Evolutionary conservation across 2,888 invertebrate species (phyloP).

Genomic region (Epinotia nisella): DNA sequence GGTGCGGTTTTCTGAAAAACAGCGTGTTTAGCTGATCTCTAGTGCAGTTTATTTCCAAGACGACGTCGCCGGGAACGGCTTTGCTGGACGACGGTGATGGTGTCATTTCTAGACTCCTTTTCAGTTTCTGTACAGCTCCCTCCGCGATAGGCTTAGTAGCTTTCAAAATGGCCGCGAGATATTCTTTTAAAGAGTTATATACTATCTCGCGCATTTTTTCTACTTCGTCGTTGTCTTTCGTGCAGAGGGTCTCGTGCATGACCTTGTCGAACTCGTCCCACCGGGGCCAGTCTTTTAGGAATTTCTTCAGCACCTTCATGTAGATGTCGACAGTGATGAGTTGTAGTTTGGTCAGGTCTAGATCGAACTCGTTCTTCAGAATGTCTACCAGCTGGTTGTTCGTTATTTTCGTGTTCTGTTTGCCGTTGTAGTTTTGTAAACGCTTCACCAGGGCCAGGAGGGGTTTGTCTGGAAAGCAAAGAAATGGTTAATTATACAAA

Average conservation of each 20-base stretch:
- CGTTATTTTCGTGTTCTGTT: constrained; percentile 68
- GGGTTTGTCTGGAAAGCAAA: constrained; percentile 62
- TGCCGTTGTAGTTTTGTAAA: constrained; percentile 64
- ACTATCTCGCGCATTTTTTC: constrained; percentile 58
- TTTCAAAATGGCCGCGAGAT: constrained; percentile 60
- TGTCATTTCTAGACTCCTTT: constrained; percentile 32
- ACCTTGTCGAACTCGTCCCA: constrained; percentile 70
- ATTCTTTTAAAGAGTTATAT: constrained; percentile 62
- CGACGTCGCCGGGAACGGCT: constrained; percentile 48
- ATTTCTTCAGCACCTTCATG: constrained; percentile 70
- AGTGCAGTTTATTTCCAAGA: constrained; percentile 60
- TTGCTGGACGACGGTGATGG: constrained; percentile 32
- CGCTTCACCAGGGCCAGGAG: constrained; percentile 66
- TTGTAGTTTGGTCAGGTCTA: constrained; percentile 57
- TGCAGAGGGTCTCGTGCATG: constrained; percentile 55
- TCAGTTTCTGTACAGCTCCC: constrained; percentile 50
- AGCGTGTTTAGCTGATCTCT: constrained; percentile 60
- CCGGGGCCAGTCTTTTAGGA: constrained; percentile 73
- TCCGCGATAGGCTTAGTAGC: constrained; percentile 54
- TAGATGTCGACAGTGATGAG: constrained; percentile 69
- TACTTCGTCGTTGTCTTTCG: constrained; percentile 50
- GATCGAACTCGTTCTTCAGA: constrained; percentile 63
- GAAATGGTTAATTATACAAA: too few species aligned
- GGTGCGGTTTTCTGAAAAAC: constrained; percentile 57
- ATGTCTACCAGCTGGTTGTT: constrained; percentile 69